Evolutionary conservation across 2,797 vertebrate species (phyloP), one percentile per base, ranked within the genome.

Genomic region (Malurus leucopterus): DNA sequence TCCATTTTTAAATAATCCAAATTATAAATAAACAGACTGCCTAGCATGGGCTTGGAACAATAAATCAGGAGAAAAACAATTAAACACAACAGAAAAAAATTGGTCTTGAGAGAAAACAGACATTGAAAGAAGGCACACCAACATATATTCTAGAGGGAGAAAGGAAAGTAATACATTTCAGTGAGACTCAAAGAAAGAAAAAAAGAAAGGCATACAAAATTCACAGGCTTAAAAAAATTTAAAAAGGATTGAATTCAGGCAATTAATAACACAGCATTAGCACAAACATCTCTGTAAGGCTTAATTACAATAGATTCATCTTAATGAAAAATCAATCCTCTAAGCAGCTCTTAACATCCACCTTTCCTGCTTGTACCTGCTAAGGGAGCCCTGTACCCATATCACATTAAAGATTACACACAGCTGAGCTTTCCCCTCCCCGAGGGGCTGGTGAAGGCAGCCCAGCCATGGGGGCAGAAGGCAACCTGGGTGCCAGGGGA

Each of bases 61-160:
- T 94, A 95, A 95, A 93, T 95, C 95, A 95, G 80, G 69, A 95
- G 91, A 88, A 94, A 95, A 95, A 93, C 95, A 95, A 95, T 93
- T 95, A 95, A 94, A 93, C 86, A 93, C 77, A 93, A 94, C 88
- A 94, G 85, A 88, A 95, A 93, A 95, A 95, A 95, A 76, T 23
- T 59, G 47, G 58, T 88, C 86, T 93, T 95, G 95, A 95, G 93
- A 93, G 74, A 95, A 95, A 95, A 94, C 95, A 95, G 95, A 88
- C 84, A 90, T 65, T 69, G 88, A 93, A 88, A 91, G 83, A 94
- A 94, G 44, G 51, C 83, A 77, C 74, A 93, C 54, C 64, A 93
- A 72, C 40, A 17, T 69, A 71, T 82, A 90, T 91, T 77, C 81
- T 84, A 84, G 74, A 74, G 84, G 74, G 74, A 91, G 71, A 86